Base-by-base conservation (phyloP, 2,797 vertebrate genomes). In the Melanotaenia parkinsoni region DNA sequence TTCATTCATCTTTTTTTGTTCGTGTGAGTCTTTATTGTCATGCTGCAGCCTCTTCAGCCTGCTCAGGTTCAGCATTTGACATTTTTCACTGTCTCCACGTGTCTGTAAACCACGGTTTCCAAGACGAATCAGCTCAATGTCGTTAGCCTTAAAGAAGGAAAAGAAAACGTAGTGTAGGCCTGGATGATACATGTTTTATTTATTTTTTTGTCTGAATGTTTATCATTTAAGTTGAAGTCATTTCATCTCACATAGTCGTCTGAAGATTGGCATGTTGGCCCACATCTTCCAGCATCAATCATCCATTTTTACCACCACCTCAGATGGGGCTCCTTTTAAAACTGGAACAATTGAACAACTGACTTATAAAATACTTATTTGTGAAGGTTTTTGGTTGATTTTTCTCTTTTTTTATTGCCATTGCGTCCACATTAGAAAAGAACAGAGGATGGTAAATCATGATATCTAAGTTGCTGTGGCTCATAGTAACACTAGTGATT, bases 401-500 rank as follows among this genome's bases (percentile, higher is more conserved):
- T 28, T 57, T 13, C 66, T 56, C 58, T 33, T 24, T 65, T 58
- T 37, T 11, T 72, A 51, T 56, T 30, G 33, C 51, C 26, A 5
- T 13, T 56, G 54, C 64, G 62, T 63, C 45, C 70, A 79, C 81
- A 32, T 68, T 66, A 83, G 71, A 71, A 13, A 62, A 84, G 73
- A 79, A 8, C 47, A 89, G 84, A 70, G 71, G 47, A 58, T 73
- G 64, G 70, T 60, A 20, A 77, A 79, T 85, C 68, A 79, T 88
- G 72, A 73, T 32, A 43, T 58, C 61, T 68, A 68, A 77, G 65
- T 74, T 70, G 10, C 66, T 90, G 86, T 88, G 84, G 93, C 91
- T 92, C 91, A 87, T 91, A 90, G 95, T 95, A 95, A 97, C 94
- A 80, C 91, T 93, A 94, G 96, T 96, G 94, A 96, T 95, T 94